A percentile compares a stretch with the other conserved stretches of the same genome.
These are phyloP conservation scores for Zophobas morio DNA, from an alignment of 1,140 invertebrate species.

Conservation along the genomic window DNA sequence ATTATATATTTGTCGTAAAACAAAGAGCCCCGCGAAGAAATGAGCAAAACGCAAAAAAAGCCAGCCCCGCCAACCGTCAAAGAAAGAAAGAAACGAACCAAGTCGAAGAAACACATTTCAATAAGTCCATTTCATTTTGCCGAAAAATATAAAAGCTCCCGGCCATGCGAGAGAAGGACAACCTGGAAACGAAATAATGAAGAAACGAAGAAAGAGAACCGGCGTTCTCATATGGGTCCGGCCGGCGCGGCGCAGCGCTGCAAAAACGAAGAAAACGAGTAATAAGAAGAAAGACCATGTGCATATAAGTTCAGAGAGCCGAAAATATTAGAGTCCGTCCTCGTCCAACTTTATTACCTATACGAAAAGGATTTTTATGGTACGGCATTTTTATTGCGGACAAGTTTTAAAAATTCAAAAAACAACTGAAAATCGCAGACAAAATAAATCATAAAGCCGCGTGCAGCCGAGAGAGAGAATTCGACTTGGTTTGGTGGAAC, in stretches of 20 bases:
- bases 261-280: constrained; percentile 19
- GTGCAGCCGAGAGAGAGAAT: constrained; percentile 30
- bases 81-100: constrained; percentile 15
- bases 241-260: neutral
- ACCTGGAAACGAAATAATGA: neutral
- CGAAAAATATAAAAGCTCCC: constrained; percentile 44
- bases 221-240: constrained; percentile 36
- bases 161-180: constrained; percentile 14
- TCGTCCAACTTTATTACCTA: constrained; percentile 43
- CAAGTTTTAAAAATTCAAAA: constrained; percentile 61
- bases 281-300: no score
- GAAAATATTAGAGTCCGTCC: constrained; percentile 37
- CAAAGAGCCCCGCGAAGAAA: no score
- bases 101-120: constrained; percentile 42
- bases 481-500: constrained; percentile 11
- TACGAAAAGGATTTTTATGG: constrained; percentile 54
- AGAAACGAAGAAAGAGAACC: constrained; percentile 19
- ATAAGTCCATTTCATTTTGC: constrained; percentile 46
- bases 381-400: constrained; percentile 59
- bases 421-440: constrained; percentile 60
- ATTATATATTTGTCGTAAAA: no score
- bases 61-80: neutral
- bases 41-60: no score
- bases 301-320: constrained; percentile 19
- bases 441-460: constrained; percentile 60